phyloP scores from a whole-genome alignment of 2,797 vertebrate genomes.

The Carapus acus region DNA sequence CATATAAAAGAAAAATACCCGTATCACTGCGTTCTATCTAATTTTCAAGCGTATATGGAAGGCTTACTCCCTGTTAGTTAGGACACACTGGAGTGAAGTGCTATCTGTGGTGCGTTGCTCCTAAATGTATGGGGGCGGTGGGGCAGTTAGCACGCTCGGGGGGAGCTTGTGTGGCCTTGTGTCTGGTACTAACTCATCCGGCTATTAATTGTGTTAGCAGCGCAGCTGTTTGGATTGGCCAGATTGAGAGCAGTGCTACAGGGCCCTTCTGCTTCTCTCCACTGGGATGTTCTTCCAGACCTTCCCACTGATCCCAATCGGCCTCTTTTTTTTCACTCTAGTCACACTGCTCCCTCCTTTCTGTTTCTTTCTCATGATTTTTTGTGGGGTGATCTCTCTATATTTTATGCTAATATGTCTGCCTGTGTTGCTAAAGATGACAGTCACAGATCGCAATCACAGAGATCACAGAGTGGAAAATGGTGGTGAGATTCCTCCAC shows the following conservation, averaged over 20 bases:
- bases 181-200: constrained; percentile 96
- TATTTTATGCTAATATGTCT: not conserved
- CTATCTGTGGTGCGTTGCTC: constrained; percentile 35
- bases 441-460: too few relatives aligned
- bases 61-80: too few relatives aligned
- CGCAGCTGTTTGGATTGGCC: constrained; percentile 89
- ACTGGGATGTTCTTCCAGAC: constrained; percentile 83
- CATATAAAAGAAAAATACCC: too few relatives aligned
- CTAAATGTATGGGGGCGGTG: constrained; percentile 22
- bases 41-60: too few relatives aligned
- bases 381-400: not conserved
- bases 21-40: too few relatives aligned
- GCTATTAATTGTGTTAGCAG: constrained; percentile 94
- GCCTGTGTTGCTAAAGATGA: constrained; percentile 13
- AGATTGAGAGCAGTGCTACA: constrained; percentile 89
- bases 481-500: constrained; percentile 37
- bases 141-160: too few relatives aligned
- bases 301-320: constrained; percentile 75
- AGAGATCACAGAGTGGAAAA: constrained; percentile 12
- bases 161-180: constrained; percentile 71
- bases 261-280: constrained; percentile 90
- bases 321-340: constrained; percentile 42
- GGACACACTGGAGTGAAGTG: constrained; percentile 18
- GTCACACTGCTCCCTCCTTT: constrained; percentile 4
- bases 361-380: constrained; percentile 16